Base-by-base conservation (phyloP, 2,888 invertebrate genomes). In the Scotopteryx bipunctaria region DNA sequence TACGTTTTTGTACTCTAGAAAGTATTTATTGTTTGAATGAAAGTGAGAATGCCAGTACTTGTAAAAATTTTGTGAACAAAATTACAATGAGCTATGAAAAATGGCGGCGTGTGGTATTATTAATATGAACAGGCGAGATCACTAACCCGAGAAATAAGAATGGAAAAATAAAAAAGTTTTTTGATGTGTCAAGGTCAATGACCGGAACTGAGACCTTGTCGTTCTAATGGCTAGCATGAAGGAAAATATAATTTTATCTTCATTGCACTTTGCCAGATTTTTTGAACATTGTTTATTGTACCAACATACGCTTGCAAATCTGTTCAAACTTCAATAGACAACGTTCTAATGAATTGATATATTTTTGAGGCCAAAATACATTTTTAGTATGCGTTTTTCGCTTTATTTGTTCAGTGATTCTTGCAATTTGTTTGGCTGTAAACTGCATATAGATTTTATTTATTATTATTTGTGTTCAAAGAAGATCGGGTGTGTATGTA, bases 171-270 rank as follows among this genome's bases (percentile, higher is more conserved):
- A 54, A 41, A 41, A 48, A 31, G 27, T 29, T 25, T 61, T 61
- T 45, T 58, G 59, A 59, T 50, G 46, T 41, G 49, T 33, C 31
- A 37, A 51, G 62, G 57, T 59, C 61, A 49, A 15, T 54, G 57
- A 49, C 60, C 60, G 52, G 38, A 59, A 41, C 42, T 40, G 53
- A 42, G 55, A 49, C 38, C 13, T 59, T 36, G 44, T 47, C 51
- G 31, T 38, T 52, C 43, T 52, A 31, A 52, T 46, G 13, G 14
- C 38, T 49, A 49, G 32, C 33, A 51, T 44, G 55, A 61, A 56
- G 48, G 45, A 55, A 46, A 40, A 19, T 45, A 25, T 19, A 33
- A 42, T 49, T 55, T 35, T 49, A 46, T 52, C 54, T 48, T 49
- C 11, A n/a, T 32, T 13, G 15, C 21, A 32, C 17, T 44, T 29